These are phyloP conservation scores for Melitaea cinxia DNA, from an alignment of 1,140 invertebrate species.

Conservation along the genomic window DNA sequence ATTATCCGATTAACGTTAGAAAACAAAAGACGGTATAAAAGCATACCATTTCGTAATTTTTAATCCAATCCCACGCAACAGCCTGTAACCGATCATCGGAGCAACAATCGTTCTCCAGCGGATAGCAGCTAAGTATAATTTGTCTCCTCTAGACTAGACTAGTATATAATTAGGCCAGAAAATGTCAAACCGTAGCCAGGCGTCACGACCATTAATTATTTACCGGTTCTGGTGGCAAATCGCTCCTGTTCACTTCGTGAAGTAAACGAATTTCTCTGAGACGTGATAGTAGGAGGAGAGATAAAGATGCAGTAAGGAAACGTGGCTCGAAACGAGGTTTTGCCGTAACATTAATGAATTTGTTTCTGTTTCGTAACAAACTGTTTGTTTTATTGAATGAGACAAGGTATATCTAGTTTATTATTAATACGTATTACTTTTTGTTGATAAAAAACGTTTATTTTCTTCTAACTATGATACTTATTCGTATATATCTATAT, in stretches of 20 bases:
- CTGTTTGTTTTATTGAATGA: not conserved
- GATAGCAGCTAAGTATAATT: constrained; percentile 15
- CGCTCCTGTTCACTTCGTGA: constrained; percentile 47
- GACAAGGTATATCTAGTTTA: no score
- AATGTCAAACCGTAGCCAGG: constrained; percentile 43
- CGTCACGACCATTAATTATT: constrained; percentile 57
- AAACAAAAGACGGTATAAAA: not conserved
- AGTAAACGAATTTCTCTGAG: constrained; percentile 51
- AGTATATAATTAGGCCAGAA: constrained; percentile 23
- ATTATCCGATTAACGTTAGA: not conserved
- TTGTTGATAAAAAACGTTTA: no score
- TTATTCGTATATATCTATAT: no score
- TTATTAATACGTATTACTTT: no score
- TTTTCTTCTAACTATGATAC: no score
- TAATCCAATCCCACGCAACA: constrained; percentile 4
- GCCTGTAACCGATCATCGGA: not conserved
- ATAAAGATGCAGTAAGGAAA: constrained; percentile 33
- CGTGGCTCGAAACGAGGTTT: constrained; percentile 15
- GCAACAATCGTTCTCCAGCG: not conserved
- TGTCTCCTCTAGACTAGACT: not conserved
- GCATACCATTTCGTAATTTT: not conserved
- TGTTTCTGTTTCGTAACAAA: not conserved
- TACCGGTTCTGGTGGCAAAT: constrained; percentile 49
- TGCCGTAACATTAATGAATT: constrained; percentile 8
- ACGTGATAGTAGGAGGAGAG: constrained; percentile 54